Percentiles rank a stretch among this genome's conserved stretches.
These are phyloP conservation scores for Nipponia nippon DNA, from an alignment of 2,113 vertebrate species.

Conservation along the genomic window DNA sequence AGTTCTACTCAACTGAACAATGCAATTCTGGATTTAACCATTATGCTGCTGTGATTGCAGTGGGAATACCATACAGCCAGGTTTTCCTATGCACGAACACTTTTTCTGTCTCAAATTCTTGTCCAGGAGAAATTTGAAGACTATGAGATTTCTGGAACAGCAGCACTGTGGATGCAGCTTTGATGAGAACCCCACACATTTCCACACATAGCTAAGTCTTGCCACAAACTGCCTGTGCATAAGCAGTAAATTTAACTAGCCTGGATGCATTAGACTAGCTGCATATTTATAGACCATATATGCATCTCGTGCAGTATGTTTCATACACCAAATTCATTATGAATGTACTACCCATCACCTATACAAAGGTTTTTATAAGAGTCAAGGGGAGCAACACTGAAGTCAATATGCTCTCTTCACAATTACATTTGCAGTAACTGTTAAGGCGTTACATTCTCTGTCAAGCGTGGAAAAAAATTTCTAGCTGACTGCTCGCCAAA, in stretches of 20 bases:
- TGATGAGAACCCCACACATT: background rate
- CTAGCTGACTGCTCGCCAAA: background rate
- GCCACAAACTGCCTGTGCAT: background rate
- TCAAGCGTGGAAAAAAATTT: constrained; percentile 20
- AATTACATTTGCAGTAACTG: background rate
- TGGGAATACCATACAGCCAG: background rate
- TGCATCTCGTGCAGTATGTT: fast-evolving
- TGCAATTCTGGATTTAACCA: constrained; percentile 33
- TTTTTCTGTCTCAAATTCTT: background rate
- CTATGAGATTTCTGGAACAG: background rate
- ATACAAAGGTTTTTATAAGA: background rate
- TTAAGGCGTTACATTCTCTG: background rate
- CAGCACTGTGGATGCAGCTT: background rate
- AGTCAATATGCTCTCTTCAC: background rate
- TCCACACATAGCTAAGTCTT: background rate
- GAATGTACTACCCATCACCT: background rate
- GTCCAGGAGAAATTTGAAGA: background rate
- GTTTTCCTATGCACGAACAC: background rate
- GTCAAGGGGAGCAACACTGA: background rate
- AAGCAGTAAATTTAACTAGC: background rate
- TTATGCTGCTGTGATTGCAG: background rate
- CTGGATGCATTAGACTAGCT: background rate
- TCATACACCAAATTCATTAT: too few species aligned
- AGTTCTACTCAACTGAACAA: background rate
- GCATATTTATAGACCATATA: fast-evolving